Evolutionary conservation across 2,113 vertebrate genomes (phyloP).

Genomic region (Channa argus): DNA sequence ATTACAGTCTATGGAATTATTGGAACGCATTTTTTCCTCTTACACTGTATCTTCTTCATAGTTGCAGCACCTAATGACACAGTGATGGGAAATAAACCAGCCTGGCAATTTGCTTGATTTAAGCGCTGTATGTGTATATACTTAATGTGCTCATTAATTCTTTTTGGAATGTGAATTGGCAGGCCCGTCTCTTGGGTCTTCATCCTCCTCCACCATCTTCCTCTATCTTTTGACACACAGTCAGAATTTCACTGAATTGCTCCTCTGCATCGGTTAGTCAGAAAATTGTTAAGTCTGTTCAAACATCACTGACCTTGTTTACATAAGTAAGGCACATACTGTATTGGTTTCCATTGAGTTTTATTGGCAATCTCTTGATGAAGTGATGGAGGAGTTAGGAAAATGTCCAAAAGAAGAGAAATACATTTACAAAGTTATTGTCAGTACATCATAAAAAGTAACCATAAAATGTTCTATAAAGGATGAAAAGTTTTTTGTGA

Average conservation of each 20-base stretch:
- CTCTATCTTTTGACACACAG: not conserved
- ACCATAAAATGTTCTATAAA: no score
- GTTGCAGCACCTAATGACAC: not conserved
- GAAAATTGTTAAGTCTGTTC: not conserved
- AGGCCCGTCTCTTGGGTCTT: no score
- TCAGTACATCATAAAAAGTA: not conserved
- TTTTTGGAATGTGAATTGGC: not conserved
- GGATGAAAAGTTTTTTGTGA: no score
- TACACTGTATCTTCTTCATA: not conserved
- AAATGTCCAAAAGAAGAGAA: no score
- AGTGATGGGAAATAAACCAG: not conserved
- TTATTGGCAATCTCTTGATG: no score
- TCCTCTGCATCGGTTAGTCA: no score
- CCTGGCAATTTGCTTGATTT: not conserved
- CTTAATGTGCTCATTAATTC: not conserved
- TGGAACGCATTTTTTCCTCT: constrained; percentile 1
- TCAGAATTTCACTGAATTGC: not conserved
- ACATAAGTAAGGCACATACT: no score
- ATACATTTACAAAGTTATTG: no score
- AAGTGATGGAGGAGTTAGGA: no score
- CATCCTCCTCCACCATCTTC: not conserved
- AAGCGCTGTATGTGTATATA: not conserved
- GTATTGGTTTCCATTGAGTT: no score
- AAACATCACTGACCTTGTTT: not conserved
- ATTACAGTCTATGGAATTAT: not conserved